phyloP scores from a whole-genome alignment of 2,888 invertebrate species.

The Rutpela maculata region DNA sequence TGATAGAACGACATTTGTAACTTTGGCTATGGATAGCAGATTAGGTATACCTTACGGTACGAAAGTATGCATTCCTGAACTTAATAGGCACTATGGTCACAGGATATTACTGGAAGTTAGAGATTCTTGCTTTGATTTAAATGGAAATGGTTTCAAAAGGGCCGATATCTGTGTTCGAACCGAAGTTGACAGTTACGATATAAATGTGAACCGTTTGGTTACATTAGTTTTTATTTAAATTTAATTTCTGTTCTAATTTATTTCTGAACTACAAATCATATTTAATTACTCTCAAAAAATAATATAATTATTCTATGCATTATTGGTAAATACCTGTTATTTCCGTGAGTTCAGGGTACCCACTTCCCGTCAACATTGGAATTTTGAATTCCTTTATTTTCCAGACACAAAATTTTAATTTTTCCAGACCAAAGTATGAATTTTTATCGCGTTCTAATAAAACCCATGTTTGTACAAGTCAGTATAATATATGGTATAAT shows the following conservation, averaged over 20 bases:
- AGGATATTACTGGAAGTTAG: conserved; percentile 73
- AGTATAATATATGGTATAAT: too few relatives aligned
- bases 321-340: too few relatives aligned
- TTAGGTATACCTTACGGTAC: conserved; percentile 74
- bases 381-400: too few relatives aligned
- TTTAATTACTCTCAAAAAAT: too few relatives aligned
- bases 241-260: not conserved
- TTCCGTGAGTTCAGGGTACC: too few relatives aligned
- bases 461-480: too few relatives aligned
- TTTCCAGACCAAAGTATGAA: too few relatives aligned
- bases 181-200: conserved; percentile 76
- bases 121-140: conserved; percentile 72
- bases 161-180: conserved; percentile 76
- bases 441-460: too few relatives aligned
- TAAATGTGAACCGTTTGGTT: conserved; percentile 73
- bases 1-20: conserved; percentile 73
- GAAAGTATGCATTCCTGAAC: conserved; percentile 74
- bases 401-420: too few relatives aligned
- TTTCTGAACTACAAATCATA: too few relatives aligned
- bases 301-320: too few relatives aligned
- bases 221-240: conserved; percentile 70
- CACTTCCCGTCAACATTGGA: too few relatives aligned
- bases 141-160: conserved; percentile 70
- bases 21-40: conserved; percentile 74
- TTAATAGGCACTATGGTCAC: conserved; percentile 74